Base-by-base conservation (phyloP, 92 coral and sea anemone species). In the Bergia puertoricense region DNA sequence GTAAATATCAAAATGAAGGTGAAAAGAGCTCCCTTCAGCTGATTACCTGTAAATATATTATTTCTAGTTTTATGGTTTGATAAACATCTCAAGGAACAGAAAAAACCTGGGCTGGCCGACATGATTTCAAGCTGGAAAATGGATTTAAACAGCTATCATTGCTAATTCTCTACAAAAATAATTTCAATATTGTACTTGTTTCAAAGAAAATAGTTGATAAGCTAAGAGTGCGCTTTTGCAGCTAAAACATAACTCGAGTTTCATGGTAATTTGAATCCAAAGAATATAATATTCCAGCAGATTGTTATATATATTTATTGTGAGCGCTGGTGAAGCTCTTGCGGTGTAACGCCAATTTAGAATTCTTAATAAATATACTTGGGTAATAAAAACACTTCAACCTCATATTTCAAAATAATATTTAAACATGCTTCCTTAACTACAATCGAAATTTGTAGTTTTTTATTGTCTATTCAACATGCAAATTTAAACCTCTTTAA, bases 231-330 rank as follows among this genome's bases (percentile, higher is more conserved):
- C 4, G 39, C 16, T 37, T 30, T 14, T 23, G 51, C 4, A 39
- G 5, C 41, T 42, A 20, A 65, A 42, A 62, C 66, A 82, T 38
- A 41, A 46, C 57, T 78, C 40, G 5, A 79, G 2, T 86, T 44
- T 77, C 14, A 54, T 39, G 67, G 23, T 73, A 37, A 13, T 56
- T 30, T 40, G 15, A n/a, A 54, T 36, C 16, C 48, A 82, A 80
- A 81, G 23, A 81, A 68, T 16, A 14, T n/a, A 68, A 71, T 38
- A 3, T 79, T 15, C 44, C 42, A 48, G 67, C 48, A 74, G 38
- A 88, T 79, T 16, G 36, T 37, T 83, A 59, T 83, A 59, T 83
- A 66, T 82, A 65, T 86, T 86, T 65, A 87, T 42, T 14, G 57
- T 57, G 23, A 84, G 72, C 46, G 30, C 85, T 57, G 71, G 18